Evolutionary conservation across 1,140 invertebrate species (phyloP).

Genomic region (Drosophila pandora): DNA sequence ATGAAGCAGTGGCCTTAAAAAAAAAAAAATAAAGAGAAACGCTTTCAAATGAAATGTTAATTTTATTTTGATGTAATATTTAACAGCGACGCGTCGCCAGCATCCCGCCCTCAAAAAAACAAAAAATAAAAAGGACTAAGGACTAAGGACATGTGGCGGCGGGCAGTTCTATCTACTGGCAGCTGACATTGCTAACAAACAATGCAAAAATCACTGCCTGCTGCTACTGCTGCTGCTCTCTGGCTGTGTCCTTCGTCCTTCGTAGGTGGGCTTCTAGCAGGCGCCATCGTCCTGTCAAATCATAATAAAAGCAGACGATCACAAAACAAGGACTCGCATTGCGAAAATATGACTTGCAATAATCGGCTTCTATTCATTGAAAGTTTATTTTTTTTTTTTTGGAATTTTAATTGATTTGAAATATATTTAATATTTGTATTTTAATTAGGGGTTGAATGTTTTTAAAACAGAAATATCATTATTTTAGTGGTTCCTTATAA

Average conservation of each 20-base stretch:
- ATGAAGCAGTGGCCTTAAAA: conserved; percentile 43
- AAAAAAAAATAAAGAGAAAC: conserved; percentile 53
- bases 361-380: background rate
- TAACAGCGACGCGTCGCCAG: conserved; percentile 53
- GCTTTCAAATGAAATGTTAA: conserved; percentile 77
- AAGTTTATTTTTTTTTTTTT: background rate
- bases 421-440: background rate
- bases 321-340: background rate
- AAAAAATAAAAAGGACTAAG: conserved; percentile 5
- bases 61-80: conserved; percentile 70
- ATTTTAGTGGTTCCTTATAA: no score
- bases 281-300: conserved; percentile 65
- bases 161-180: conserved; percentile 54
- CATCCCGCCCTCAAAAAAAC: background rate
- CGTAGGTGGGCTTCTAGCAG: background rate
- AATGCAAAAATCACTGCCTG: conserved; percentile 71
- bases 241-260: background rate
- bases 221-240: background rate
- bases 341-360: conserved; percentile 13
- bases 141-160: conserved; percentile 20
- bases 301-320: conserved; percentile 44
- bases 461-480: no score
- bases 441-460: no score
- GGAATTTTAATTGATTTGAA: background rate
- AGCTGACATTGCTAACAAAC: conserved; percentile 76